Evolutionary conservation across 1,140 invertebrate genomes (phyloP).

Genomic region (Pseudoatta argentina): DNA sequence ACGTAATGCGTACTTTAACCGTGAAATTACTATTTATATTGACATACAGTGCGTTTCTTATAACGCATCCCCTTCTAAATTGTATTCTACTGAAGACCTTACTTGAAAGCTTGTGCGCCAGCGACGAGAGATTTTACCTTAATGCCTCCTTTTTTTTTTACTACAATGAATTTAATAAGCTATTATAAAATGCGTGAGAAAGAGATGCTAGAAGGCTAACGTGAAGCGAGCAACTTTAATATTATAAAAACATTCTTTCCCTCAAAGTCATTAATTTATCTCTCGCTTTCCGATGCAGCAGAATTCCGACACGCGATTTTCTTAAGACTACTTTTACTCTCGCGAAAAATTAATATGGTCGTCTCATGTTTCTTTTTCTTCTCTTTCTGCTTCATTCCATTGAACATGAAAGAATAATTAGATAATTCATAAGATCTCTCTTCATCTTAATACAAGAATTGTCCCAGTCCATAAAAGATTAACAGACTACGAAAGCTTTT

Average conservation of each 20-base stretch:
- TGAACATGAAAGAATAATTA: constrained; percentile 13
- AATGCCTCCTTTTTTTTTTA: neutral
- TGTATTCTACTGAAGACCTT: neutral
- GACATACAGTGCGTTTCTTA: neutral
- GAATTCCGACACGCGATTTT: neutral
- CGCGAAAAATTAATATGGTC: constrained; percentile 1
- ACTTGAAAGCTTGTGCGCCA: neutral
- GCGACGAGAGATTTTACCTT: neutral
- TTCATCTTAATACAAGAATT: neutral
- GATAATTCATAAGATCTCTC: neutral
- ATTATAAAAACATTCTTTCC: constrained; percentile 27
- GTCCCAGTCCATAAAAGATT: neutral
- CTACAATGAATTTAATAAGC: neutral
- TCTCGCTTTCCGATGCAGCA: neutral
- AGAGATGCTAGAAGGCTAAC: neutral
- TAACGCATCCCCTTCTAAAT: neutral
- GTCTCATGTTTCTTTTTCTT: neutral
- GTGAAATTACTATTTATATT: constrained; percentile 2
- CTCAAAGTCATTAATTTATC: constrained; percentile 25
- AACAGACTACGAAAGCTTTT: neutral
- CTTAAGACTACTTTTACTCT: neutral
- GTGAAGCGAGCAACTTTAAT: neutral
- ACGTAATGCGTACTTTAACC: constrained; percentile 8
- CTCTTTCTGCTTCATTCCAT: neutral
- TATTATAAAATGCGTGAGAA: neutral